Conservation (phyloP, 2,797 vertebrate genomes). For the Tympanoctomys barrerae region DNA sequence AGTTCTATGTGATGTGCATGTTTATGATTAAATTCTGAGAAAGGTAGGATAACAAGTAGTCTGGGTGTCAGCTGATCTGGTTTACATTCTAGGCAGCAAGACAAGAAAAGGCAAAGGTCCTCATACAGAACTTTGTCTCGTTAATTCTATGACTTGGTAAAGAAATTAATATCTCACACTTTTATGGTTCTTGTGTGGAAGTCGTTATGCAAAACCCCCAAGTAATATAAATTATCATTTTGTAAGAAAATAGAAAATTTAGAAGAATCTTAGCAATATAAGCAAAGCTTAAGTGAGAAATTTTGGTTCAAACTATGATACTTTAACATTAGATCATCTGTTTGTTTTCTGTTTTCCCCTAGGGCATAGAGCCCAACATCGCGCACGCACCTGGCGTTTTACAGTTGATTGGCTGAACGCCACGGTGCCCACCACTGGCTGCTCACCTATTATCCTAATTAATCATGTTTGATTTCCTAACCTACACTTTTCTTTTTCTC, state of each 20-base stretch:
- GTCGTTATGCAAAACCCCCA: background rate
- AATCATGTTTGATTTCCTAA: background rate
- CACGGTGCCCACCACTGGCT: background rate
- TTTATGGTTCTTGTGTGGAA: background rate
- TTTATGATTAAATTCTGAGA: background rate
- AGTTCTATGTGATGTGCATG: background rate
- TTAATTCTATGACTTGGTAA: background rate
- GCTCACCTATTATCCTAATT: background rate
- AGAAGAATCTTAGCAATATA: background rate
- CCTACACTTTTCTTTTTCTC: background rate
- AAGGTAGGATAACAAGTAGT: background rate
- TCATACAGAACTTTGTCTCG: background rate
- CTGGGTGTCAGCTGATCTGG: background rate
- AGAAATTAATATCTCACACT: background rate
- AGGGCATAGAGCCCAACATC: background rate
- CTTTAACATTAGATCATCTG: background rate
- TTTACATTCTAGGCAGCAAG: background rate
- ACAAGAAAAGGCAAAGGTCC: background rate
- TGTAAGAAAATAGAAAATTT: background rate
- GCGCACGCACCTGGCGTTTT: accelerated
- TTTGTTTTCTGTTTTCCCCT: background rate
- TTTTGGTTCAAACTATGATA: background rate
- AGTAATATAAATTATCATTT: background rate
- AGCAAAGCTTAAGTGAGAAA: background rate
- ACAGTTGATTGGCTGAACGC: background rate